These are phyloP conservation scores for Porites divaricata DNA, from an alignment of 92 coral and sea anemone species.

Conservation along the genomic window DNA sequence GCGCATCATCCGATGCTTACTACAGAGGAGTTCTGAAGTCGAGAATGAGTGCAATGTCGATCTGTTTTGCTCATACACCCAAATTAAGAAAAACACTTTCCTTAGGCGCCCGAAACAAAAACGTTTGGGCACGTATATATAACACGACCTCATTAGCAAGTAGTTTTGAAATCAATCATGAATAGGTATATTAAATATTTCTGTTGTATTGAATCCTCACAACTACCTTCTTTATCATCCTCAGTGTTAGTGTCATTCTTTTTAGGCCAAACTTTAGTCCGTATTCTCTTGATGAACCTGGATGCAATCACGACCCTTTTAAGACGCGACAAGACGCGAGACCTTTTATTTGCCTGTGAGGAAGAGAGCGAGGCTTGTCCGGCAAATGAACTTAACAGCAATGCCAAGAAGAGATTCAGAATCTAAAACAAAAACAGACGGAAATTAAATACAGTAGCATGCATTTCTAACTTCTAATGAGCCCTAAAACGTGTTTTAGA, in stretches of 20 bases:
- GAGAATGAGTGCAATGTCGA: too few relatives aligned
- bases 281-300: conserved; percentile 42
- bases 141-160: too few relatives aligned
- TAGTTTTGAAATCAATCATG: too few relatives aligned
- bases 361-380: conserved; percentile 52
- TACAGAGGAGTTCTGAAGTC: too few relatives aligned
- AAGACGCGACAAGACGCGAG: conserved; percentile 27
- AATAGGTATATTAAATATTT: too few relatives aligned
- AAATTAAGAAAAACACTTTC: too few relatives aligned
- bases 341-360: conserved; percentile 10
- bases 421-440: conserved; percentile 60
- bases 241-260: not conserved
- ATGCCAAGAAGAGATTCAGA: conserved; percentile 86
- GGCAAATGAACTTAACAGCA: conserved; percentile 87
- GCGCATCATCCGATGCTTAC: too few relatives aligned
- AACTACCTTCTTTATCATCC: conserved; percentile 4
- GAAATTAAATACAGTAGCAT: not conserved
- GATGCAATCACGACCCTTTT: conserved; percentile 42
- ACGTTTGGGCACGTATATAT: too few relatives aligned
- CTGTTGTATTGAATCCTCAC: not conserved
- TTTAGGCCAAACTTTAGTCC: conserved; percentile 34
- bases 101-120: too few relatives aligned
- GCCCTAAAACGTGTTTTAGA: too few relatives aligned
- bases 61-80: too few relatives aligned
- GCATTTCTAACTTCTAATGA: too few relatives aligned